phyloP scores from a whole-genome alignment of 2,113 vertebrate species.

The western clawed frog (Xenopus tropicalis) region UCB_Xtro_10.0 CM004445.2:40119501-40120000 shows the following conservation, averaged over 20 bases:
- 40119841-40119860: no score
- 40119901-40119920: no score
- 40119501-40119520: background rate
- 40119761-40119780: background rate
- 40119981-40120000: no score
- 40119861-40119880: no score
- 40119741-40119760: background rate
- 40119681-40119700: slow-evolving; percentile 27
- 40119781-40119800: background rate
- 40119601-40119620: slow-evolving; percentile 58
- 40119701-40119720: background rate
- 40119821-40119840: no score
- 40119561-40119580: slow-evolving; percentile 46
- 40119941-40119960: no score
- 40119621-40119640: slow-evolving; percentile 59
- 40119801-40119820: background rate
- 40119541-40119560: slow-evolving; percentile 56
- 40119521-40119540: background rate
- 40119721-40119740: background rate
- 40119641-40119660: slow-evolving; percentile 68
- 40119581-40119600: slow-evolving; percentile 56
- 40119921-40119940: no score
- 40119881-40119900: no score
- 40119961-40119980: no score
- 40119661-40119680: slow-evolving; percentile 54